These are phyloP conservation scores for Eupithecia subfuscata DNA, from an alignment of 2,888 invertebrate species.

Conservation along the genomic window DNA sequence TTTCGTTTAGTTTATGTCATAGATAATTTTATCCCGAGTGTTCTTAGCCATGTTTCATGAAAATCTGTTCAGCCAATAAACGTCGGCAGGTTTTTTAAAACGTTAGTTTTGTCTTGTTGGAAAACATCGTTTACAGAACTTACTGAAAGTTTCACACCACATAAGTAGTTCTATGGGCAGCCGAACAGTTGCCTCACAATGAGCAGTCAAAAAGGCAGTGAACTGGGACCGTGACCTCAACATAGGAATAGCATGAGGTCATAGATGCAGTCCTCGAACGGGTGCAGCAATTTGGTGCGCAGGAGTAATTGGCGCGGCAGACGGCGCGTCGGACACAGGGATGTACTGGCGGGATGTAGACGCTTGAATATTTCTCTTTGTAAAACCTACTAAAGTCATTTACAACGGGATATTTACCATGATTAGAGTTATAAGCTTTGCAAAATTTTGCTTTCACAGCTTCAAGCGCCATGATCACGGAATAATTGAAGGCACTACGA, in stretches of 20 bases:
- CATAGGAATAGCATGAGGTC: constrained; percentile 63
- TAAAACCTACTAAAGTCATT: neutral
- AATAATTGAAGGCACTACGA: too few species aligned
- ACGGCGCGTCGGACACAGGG: constrained; percentile 68
- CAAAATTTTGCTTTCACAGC: too few species aligned
- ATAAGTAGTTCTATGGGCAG: neutral
- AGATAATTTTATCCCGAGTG: too few species aligned
- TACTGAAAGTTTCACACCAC: neutral
- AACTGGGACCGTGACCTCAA: constrained; percentile 38
- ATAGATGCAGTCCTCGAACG: constrained; percentile 62
- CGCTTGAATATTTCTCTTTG: neutral
- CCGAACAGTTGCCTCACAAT: neutral
- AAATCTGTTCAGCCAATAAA: too few species aligned
- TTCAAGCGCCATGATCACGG: too few species aligned
- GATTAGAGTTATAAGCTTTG: too few species aligned
- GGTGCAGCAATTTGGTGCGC: constrained; percentile 58
- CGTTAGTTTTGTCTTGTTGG: too few species aligned
- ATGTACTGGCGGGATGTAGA: constrained; percentile 17
- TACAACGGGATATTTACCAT: too few species aligned
- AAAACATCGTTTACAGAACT: too few species aligned
- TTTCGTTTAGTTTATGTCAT: too few species aligned
- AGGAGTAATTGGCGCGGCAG: constrained; percentile 70
- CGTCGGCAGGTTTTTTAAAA: too few species aligned
- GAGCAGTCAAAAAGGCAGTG: neutral
- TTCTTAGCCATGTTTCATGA: too few species aligned